Base-by-base conservation (phyloP, 2,888 invertebrate genomes). In the Scaeva pyrastri region DNA sequence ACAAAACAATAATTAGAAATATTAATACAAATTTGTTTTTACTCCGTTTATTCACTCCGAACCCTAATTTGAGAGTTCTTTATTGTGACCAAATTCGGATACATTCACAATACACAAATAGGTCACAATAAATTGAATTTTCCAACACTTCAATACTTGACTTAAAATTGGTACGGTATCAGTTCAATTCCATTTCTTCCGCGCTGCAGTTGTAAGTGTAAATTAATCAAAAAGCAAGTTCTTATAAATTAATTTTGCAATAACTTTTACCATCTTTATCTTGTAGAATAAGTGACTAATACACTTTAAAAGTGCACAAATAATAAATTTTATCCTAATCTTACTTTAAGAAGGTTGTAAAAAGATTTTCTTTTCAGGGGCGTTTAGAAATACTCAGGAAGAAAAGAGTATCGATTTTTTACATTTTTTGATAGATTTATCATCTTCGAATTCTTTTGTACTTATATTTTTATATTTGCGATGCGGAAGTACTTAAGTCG, bases 171-270 rank as follows among this genome's bases (percentile, higher is more conserved):
- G n/a, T n/a, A n/a, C 52, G 26, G 26, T 52, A 60, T 85, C 72
- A 81, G 85, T 77, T 70, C 81, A 70, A 62, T 85, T 81, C 41
- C 39, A 77, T 77, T 81, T 77, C 70, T 70, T 81, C 73, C 68
- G 76, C 19, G 73, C 21, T 62, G 36, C 19, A 73, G 85, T 76
- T 72, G 85, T 85, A 85, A 85, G 85, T 85, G 60, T 19, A 26
- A 64, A 23, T 7, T 62, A 0, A 26, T 50, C 23, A 26, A 48
- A 45, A 7, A 39, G 2, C 8, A 41, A 16, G 58, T 14, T 26
- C 11, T 50, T 39, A 36, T 52, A 52, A 68, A 16, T 39, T 68
- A 11, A 52, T 23, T 68, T 68, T 52, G 6, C 23, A 68, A 11
- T 31, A 43, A 7, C 8, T 66, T 68, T 39, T n/a, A 26, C 0